Conservation (phyloP, 2,797 vertebrate species). For the Myotis planiceps region DNA sequence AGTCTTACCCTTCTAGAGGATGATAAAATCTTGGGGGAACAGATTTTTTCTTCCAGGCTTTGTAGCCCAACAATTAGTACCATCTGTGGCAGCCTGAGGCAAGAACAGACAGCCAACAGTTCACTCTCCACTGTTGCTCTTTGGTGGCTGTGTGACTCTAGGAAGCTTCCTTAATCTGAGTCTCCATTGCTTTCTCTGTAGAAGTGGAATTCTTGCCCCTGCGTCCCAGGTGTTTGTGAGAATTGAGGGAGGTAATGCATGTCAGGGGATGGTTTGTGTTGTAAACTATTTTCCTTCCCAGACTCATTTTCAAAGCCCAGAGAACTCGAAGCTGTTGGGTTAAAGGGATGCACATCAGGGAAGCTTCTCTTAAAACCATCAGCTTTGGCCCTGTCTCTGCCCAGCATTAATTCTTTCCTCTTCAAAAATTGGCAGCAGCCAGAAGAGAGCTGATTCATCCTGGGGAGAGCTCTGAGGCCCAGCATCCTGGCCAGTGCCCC, state of each 20-base stretch:
- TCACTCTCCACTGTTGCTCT: background rate
- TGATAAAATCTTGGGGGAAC: background rate
- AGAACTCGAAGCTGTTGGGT: background rate
- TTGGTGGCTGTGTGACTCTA: background rate
- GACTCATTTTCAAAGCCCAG: background rate
- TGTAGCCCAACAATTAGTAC: background rate
- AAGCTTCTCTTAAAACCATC: background rate
- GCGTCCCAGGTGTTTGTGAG: background rate
- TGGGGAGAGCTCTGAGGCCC: background rate
- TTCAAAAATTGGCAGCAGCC: background rate
- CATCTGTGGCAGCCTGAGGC: background rate
- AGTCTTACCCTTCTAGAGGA: background rate
- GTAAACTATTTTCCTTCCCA: background rate
- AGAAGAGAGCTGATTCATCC: background rate
- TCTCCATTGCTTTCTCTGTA: background rate
- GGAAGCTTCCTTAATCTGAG: background rate
- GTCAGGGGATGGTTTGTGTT: background rate
- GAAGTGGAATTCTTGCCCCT: background rate
- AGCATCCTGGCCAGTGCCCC: rapidly evolving
- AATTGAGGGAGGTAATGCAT: background rate
- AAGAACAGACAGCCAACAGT: background rate
- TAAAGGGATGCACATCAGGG: background rate
- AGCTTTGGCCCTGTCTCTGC: background rate
- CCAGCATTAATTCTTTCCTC: background rate
- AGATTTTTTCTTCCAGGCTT: background rate